Evolutionary conservation across 2,113 vertebrate genomes (phyloP).

Genomic region (Catharus fuscescens): DNA sequence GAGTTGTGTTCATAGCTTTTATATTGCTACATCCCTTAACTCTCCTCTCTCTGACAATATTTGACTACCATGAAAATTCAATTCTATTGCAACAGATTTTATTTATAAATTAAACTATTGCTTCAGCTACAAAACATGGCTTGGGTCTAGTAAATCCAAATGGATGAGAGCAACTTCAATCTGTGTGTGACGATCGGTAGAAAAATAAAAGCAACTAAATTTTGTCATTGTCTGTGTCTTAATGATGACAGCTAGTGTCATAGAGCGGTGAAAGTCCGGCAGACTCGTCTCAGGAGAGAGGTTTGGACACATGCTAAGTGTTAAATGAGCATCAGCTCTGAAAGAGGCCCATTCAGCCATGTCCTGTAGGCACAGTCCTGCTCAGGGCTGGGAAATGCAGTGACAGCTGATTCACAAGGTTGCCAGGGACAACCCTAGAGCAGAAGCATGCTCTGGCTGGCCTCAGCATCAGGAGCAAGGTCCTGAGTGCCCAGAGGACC

Average conservation of each 20-base stretch:
- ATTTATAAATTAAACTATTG: background rate
- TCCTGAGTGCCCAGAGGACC: background rate
- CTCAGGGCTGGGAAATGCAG: too few relatives aligned
- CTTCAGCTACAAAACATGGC: background rate
- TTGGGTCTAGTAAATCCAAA: background rate
- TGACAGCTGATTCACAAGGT: background rate
- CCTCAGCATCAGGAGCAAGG: background rate
- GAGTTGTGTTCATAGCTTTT: background rate
- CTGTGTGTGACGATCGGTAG: background rate
- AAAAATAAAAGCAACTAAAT: background rate
- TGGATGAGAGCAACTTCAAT: background rate
- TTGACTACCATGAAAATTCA: background rate
- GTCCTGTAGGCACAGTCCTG: background rate
- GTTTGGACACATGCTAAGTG: rapidly evolving
- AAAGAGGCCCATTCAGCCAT: background rate
- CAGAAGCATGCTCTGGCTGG: background rate
- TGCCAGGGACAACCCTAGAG: background rate
- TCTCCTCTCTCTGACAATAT: background rate
- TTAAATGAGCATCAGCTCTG: background rate
- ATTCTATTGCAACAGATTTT: background rate
- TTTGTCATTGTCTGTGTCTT: background rate
- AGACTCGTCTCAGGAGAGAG: background rate
- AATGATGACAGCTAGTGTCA: background rate
- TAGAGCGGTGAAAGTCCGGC: background rate
- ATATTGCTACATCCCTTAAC: background rate